Base-by-base conservation (phyloP, 2,888 invertebrate species). In the Caenorhabditis sp. region DNA sequence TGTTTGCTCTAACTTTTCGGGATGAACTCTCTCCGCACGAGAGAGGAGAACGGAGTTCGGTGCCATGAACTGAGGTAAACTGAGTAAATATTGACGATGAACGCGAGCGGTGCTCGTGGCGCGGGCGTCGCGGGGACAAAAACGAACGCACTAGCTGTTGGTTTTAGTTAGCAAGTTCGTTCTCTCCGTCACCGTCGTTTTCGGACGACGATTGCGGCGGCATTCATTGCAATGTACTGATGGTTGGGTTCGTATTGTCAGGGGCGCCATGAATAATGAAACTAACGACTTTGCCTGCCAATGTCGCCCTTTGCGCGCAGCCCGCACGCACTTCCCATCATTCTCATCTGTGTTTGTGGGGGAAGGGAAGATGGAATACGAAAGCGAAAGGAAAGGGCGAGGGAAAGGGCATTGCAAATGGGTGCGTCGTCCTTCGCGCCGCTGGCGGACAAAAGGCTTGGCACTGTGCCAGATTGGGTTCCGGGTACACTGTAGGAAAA, bases 11-110 rank as follows among this genome's bases (percentile, higher is more conserved):
- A 50, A 58, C 67, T 67, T 67, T 67, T 67, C 47, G 51, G 35
- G 51, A 15, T 56, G 62, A 72, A 64, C 64, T 64, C 64, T n/a
- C n/a, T n/a, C 62, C 26, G 64, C n/a, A 24, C 22, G 56, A 40
- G 53, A 13, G 50, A 72, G 51, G 53, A 13, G 50, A 72, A 72
- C 72, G 65, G 62, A 74, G 74, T 74, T 74, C 65, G 74, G 58
- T 74, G 61, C 61, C 44, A 61, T 47, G 65, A 74, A 65, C 65
- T 72, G 53, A 58, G 67, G 76, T 67, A 67, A 67, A 44, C 67
- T 68, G 53, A 24, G 67, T 47, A 60, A 76, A 76, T 76, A 76
- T 76, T 76, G 60, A 76, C 40, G 40, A 40, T 5, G 40, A 13
- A 13, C 67, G 58, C 32, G 9, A n/a, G n/a, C n/a, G 24, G 11